Evolutionary conservation across 2,113 vertebrate genomes (phyloP), one percentile per base, ranked within the genome.

Genomic region (Quiscalus mexicanus): DNA sequence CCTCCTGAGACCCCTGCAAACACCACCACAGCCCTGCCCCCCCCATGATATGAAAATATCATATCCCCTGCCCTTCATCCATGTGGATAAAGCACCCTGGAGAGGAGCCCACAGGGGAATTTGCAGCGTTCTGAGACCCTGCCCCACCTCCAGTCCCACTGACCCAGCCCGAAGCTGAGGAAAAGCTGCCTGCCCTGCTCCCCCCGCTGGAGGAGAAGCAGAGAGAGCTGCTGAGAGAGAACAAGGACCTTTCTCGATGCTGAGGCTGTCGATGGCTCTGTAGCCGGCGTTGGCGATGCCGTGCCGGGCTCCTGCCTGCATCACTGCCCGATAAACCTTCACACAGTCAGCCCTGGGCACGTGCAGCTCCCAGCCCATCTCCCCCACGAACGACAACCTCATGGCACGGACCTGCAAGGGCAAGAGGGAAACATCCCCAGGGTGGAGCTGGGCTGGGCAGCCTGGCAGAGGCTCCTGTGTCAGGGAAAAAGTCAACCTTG

Each of bases 311-410:
- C 99, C 99, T 0, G 98, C 98, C 2, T 98, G 84, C 99, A 99
- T 99, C 98, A 99, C 98, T 0, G 99, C 98, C 5, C 33, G 95
- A 95, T 99, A 99, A 84, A 99, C 99, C 1, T 98, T 98, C 56
- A 99, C 95, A 5, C 99, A 99, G 78, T 99, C 98, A 0, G 80
- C 94, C 95, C 77, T 95, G 59, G 99, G 99, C 60, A 99, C 94
- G 42, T 99, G 99, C 90, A 99, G 98, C 98, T 99, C 99, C 99
- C 99, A 99, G 92, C 99, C 99, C 94, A 99, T 97, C 98, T 99
- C 99, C 0, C 99, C 99, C 2, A 99, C 99, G 1, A 99, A 99
- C 0, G 99, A 99, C 95, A 99, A 84, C 63, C 99, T 98, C 97
- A 99, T 98, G 58, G 99, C 99, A 77, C 99, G 98, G 47, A 99